These are phyloP conservation scores for Entomobrya multifasciata DNA, from an alignment of 2,888 invertebrate species.

Conservation along the genomic window DNA sequence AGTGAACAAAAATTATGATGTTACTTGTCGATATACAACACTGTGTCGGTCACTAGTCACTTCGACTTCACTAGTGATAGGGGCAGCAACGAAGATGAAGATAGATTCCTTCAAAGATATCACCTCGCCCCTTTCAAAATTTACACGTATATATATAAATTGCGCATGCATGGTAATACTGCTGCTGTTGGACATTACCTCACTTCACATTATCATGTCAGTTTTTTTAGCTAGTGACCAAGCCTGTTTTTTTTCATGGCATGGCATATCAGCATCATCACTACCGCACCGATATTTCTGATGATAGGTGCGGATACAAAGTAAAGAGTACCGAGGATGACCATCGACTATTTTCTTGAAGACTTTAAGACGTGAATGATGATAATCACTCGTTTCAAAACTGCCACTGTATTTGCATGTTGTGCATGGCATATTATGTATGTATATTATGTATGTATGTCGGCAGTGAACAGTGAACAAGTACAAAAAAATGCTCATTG, in stretches of 20 bases:
- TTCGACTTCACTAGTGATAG: conserved; percentile 1
- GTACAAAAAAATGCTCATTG: not conserved
- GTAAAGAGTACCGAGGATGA: conserved; percentile 28
- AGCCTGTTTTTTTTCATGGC: conserved; percentile 48
- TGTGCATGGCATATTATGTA: no score
- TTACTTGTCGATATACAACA: conserved; percentile 48
- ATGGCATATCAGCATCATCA: conserved; percentile 23
- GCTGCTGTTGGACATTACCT: no score
- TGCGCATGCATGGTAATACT: not conserved
- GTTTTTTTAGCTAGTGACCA: conserved; percentile 21
- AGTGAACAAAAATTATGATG: conserved; percentile 31
- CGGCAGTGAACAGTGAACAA: not conserved
- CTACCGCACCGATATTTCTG: conserved; percentile 26
- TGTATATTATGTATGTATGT: not conserved
- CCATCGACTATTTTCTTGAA: conserved; percentile 28
- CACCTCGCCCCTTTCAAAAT: not conserved
- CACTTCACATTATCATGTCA: not conserved
- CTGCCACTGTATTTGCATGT: conserved; percentile 67
- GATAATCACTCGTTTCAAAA: conserved; percentile 60
- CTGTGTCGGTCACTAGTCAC: not conserved
- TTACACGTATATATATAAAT: not conserved
- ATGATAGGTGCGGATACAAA: conserved; percentile 51
- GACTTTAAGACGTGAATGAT: conserved; percentile 63
- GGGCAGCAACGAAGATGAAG: not conserved
- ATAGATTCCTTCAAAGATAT: conserved; percentile 50